Conservation (phyloP, 2,888 invertebrate species). For the Rhagophthalmus giganteus region DNA sequence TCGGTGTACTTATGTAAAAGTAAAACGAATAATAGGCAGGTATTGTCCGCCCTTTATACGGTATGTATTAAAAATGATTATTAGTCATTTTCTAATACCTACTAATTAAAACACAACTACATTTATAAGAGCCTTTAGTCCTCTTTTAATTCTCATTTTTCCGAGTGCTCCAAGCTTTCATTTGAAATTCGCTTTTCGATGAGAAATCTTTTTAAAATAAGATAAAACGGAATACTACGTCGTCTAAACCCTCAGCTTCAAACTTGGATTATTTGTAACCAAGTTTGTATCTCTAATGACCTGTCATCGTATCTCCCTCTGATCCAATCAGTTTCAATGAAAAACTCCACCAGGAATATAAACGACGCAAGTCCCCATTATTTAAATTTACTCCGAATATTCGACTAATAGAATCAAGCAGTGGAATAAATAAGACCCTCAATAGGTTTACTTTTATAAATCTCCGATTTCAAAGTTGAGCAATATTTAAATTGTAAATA, state of each 20-base stretch:
- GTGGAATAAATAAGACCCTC: constrained; percentile 36
- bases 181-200: no score
- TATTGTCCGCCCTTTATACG: no score
- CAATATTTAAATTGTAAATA: constrained; percentile 35
- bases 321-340: constrained; percentile 40
- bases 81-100: no score
- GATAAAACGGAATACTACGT: constrained; percentile 23
- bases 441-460: constrained; percentile 29
- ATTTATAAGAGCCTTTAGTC: no score
- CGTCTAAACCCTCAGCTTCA: constrained; percentile 23
- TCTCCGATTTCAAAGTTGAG: constrained; percentile 21
- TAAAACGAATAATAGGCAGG: no score
- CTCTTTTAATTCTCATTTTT: no score
- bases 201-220: constrained; percentile 16
- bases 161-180: no score
- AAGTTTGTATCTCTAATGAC: constrained; percentile 36
- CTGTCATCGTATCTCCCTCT: constrained; percentile 36
- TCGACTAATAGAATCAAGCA: constrained; percentile 35
- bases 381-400: constrained; percentile 37
- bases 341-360: constrained; percentile 38
- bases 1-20: no score
- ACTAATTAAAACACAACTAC: no score
- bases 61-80: no score
- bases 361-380: constrained; percentile 37
- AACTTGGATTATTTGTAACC: constrained; percentile 37